phyloP scores from a whole-genome alignment of 2,888 invertebrate genomes.

The Xestia xanthographa region DNA sequence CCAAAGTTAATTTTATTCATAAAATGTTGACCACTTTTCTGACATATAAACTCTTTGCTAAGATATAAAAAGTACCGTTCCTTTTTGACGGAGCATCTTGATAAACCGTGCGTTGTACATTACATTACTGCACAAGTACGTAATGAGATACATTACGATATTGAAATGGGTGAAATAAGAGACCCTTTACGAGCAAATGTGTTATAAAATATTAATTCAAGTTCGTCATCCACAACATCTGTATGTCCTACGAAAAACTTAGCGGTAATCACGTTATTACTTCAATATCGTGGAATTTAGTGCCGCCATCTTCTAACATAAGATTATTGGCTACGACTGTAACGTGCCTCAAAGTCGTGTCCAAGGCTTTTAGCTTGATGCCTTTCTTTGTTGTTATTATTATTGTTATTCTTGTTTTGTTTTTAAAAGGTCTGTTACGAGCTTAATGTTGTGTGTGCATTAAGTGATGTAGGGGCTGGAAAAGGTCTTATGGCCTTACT shows the following conservation, averaged over 20 bases:
- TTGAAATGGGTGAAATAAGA: no score
- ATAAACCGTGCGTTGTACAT: no score
- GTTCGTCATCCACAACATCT: slow-evolving; percentile 11
- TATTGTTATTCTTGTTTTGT: slow-evolving; percentile 47
- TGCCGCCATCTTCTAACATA: slow-evolving; percentile 63
- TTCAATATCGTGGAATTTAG: slow-evolving; percentile 72
- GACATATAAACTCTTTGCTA: no score
- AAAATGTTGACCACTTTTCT: no score
- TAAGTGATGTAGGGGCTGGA: not conserved
- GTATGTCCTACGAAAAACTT: slow-evolving; percentile 61
- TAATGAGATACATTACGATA: no score
- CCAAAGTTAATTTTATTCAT: no score
- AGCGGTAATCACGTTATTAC: slow-evolving; percentile 67
- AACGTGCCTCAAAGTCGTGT: slow-evolving; percentile 28
- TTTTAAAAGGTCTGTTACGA: slow-evolving; percentile 21
- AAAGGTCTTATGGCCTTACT: not conserved
- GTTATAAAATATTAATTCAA: no score
- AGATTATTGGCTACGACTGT: slow-evolving; percentile 61
- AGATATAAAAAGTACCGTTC: no score
- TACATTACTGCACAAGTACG: no score
- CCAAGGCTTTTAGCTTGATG: slow-evolving; percentile 59
- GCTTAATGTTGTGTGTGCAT: slow-evolving; percentile 29
- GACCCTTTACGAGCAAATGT: no score
- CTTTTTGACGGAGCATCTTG: no score
- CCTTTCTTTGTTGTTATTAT: slow-evolving; percentile 52